These are phyloP conservation scores for Rhabdomys dilectus DNA, from an alignment of 2,113 vertebrate genomes.

Conservation along the genomic window DNA sequence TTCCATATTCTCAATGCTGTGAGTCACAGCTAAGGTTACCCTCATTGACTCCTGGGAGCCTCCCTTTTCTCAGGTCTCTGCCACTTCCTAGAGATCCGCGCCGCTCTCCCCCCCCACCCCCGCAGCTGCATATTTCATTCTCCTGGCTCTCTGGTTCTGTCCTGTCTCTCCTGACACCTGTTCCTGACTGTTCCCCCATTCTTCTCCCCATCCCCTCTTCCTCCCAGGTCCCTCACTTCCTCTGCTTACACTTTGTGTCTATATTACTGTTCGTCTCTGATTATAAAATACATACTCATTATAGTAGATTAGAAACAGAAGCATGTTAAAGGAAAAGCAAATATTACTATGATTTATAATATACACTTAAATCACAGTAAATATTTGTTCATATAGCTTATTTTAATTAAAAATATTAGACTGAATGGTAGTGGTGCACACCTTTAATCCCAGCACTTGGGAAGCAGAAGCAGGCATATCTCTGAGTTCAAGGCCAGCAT, in stretches of 20 bases:
- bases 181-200: too few species aligned
- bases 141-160: too few species aligned
- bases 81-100: too few species aligned
- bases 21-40: too few species aligned
- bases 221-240: too few species aligned
- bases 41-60: too few species aligned
- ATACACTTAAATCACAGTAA: background rate
- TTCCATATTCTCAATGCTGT: too few species aligned
- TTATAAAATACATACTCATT: constrained; percentile 16
- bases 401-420: background rate
- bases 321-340: constrained; percentile 17
- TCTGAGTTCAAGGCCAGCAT: background rate
- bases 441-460: background rate
- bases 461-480: background rate
- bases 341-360: background rate
- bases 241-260: background rate
- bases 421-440: background rate
- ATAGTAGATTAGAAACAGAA: background rate
- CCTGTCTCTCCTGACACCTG: too few species aligned
- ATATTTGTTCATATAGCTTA: constrained; percentile 16
- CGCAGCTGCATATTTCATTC: too few species aligned
- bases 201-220: too few species aligned
- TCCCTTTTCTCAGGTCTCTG: too few species aligned
- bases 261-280: constrained; percentile 26
- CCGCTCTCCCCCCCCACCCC: too few species aligned